Conservation (phyloP, 2,113 vertebrate genomes). For the Halcyon senegalensis region DNA sequence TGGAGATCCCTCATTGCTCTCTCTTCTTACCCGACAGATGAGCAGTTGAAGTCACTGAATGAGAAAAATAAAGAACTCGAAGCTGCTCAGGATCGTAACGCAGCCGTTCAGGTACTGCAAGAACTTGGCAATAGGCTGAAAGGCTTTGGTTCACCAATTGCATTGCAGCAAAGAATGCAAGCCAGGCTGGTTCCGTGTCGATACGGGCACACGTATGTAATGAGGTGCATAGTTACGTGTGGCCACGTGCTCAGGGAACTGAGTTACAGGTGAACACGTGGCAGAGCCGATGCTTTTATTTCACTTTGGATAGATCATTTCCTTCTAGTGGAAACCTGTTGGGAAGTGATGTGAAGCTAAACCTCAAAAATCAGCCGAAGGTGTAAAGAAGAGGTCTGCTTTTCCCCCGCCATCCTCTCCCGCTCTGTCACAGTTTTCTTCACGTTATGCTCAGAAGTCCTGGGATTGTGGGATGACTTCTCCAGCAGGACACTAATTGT, state of each 20-base stretch:
- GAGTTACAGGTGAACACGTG: neutral
- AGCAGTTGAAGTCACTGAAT: constrained; percentile 79
- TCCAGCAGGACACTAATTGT: neutral
- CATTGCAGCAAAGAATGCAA: neutral
- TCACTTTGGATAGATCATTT: neutral
- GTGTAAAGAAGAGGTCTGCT: neutral
- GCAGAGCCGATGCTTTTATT: neutral
- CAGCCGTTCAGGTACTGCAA: constrained; percentile 82
- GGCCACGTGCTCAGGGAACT: rapidly evolving
- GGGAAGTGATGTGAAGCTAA: neutral
- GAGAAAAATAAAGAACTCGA: constrained; percentile 88
- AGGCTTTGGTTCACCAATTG: neutral
- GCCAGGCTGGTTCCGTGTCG: neutral
- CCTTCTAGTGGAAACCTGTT: neutral
- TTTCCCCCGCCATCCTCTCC: neutral
- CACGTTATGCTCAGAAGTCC: neutral
- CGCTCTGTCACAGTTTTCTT: neutral
- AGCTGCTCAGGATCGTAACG: constrained; percentile 73
- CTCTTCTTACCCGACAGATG: constrained; percentile 70
- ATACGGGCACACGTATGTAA: neutral
- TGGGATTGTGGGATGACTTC: neutral
- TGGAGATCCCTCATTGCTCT: neutral
- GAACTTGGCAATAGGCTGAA: neutral
- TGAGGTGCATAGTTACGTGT: rapidly evolving
- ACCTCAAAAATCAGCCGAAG: neutral